A percentile compares a stretch with the other conserved stretches of the same genome.
Conservation (phyloP, 2,888 invertebrate genomes). For the Iselma pallidipennis region DNA sequence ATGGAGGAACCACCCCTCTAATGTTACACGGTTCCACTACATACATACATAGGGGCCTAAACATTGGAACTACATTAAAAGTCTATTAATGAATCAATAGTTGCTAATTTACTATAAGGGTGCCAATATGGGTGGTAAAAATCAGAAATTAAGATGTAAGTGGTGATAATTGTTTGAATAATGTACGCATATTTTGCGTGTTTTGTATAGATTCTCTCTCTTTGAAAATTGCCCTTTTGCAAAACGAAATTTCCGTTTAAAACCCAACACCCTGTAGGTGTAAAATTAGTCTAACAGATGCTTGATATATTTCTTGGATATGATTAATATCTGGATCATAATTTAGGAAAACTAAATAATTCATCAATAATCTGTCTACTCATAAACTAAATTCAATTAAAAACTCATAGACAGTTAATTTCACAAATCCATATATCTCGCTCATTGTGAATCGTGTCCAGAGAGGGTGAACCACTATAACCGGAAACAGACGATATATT, state of each 20-base stretch:
- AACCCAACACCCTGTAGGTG: background rate
- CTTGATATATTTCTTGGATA: background rate
- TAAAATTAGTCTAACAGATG: background rate
- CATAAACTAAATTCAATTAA: background rate
- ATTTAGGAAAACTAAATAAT: no score
- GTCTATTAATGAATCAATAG: conserved; percentile 50
- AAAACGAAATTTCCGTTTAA: background rate
- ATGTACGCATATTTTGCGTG: background rate
- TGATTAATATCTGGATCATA: background rate
- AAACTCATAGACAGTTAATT: background rate
- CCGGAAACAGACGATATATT: conserved; percentile 44
- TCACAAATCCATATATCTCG: background rate
- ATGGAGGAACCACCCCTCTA: conserved; percentile 35
- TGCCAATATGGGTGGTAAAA: conserved; percentile 20
- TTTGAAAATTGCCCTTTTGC: background rate
- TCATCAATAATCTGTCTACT: background rate
- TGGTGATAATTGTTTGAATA: background rate
- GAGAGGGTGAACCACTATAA: conserved; percentile 34
- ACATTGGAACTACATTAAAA: conserved; percentile 50
- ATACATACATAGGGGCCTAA: conserved; percentile 34
- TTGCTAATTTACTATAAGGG: conserved; percentile 44
- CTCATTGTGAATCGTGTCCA: background rate
- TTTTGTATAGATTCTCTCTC: background rate
- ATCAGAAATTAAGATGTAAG: conserved; percentile 14
- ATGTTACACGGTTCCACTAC: conserved; percentile 31